A percentile compares a stretch with the other conserved stretches of the same genome.
phyloP scores from a whole-genome alignment of 2,888 invertebrate species.

The Ephialtes manifestator region DNA sequence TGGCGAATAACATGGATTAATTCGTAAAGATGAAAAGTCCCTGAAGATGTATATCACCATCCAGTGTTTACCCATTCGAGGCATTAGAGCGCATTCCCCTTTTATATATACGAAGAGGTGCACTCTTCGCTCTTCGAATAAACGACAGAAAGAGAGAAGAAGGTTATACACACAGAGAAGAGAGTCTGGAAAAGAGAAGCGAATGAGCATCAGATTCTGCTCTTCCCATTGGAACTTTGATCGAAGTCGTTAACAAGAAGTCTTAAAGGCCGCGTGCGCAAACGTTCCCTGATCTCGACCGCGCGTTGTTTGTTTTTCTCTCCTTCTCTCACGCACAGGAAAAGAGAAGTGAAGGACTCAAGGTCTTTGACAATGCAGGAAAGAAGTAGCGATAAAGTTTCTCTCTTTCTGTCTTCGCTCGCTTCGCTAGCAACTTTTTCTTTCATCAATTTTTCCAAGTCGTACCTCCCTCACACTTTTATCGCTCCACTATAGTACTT shows the following conservation, averaged over 20 bases:
- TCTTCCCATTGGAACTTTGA: conserved; percentile 45
- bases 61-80: conserved; percentile 1
- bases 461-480: conserved; percentile 41
- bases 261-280: conserved; percentile 38
- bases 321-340: conserved; percentile 68
- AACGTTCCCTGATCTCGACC: conserved; percentile 52
- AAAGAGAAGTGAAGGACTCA: conserved; percentile 35
- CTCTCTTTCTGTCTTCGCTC: neutral
- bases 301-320: conserved; percentile 69
- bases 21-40: neutral
- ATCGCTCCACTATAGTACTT: conserved; percentile 15
- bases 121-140: conserved; percentile 5
- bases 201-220: conserved; percentile 24
- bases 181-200: neutral
- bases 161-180: neutral
- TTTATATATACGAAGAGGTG: neutral
- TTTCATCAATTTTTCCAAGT: conserved; percentile 20
- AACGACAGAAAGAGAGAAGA: neutral
- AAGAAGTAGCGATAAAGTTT: conserved; percentile 21
- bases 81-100: conserved; percentile 28
- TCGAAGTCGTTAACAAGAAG: conserved; percentile 47
- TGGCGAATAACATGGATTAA: neutral
- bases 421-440: neutral
- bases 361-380: conserved; percentile 39
- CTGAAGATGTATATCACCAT: neutral